Evolutionary conservation across 2,113 vertebrate genomes (phyloP).

Genomic region (Raja brachyura): DNA sequence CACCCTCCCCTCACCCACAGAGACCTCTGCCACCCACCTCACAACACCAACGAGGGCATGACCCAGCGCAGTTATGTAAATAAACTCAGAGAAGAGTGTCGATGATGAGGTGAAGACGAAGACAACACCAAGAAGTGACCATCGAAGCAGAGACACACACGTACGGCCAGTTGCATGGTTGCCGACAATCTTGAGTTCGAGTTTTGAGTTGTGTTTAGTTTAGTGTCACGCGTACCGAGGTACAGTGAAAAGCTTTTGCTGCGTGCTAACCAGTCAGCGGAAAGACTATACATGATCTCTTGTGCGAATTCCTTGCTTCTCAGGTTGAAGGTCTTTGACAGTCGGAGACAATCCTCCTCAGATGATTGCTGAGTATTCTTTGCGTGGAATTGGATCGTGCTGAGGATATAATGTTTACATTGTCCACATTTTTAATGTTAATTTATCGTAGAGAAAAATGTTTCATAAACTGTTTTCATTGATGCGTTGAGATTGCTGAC

Average conservation of each 20-base stretch:
- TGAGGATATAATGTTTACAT: constrained; percentile 28
- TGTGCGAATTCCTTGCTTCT: background rate
- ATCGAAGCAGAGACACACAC: background rate
- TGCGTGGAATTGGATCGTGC: background rate
- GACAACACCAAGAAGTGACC: background rate
- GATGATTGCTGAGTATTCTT: constrained; percentile 22
- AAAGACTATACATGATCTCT: too few species aligned
- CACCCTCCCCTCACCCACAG: background rate
- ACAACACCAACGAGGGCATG: background rate
- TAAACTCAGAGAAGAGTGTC: background rate
- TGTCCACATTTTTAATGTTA: constrained; percentile 24
- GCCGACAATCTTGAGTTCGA: too few species aligned
- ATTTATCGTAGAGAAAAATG: background rate
- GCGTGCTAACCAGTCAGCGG: too few species aligned
- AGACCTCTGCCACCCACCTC: too few species aligned
- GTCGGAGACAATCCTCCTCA: background rate
- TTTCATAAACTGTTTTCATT: constrained; percentile 8
- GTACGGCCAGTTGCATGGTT: background rate
- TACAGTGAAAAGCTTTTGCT: too few species aligned
- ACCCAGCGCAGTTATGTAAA: background rate
- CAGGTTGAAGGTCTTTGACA: background rate
- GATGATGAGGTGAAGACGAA: background rate
- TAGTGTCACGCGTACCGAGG: too few species aligned
- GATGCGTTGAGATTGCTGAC: background rate
- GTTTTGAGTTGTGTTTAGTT: too few species aligned